Conservation (phyloP, 2,888 invertebrate genomes). For the Drepanosiphum platanoidis region DNA sequence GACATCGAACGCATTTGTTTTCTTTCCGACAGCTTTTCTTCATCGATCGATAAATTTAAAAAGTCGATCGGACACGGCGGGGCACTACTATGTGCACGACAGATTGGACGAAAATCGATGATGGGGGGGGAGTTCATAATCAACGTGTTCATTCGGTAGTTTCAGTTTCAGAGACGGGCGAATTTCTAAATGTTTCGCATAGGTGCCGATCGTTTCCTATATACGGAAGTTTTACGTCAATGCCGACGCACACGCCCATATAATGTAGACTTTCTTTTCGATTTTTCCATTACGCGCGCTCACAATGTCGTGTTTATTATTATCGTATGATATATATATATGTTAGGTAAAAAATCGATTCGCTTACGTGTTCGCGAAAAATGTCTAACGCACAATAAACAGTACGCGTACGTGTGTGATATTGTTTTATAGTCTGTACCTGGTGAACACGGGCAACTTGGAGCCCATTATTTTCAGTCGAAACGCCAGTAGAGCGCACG, state of each 20-base stretch:
- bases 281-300: conserved; percentile 10
- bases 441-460: conserved; percentile 93
- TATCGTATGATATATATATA: neutral
- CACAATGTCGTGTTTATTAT: neutral
- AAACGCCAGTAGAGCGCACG: conserved; percentile 81
- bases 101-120: conserved; percentile 8
- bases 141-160: neutral
- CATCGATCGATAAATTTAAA: neutral
- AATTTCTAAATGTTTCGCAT: conserved; percentile 8
- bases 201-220: conserved; percentile 1
- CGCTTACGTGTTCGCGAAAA: too few relatives aligned
- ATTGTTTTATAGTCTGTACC: conserved; percentile 68
- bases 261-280: conserved; percentile 22
- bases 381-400: too few relatives aligned
- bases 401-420: too few relatives aligned
- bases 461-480: conserved; percentile 96
- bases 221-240: conserved; percentile 27
- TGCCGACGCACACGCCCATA: conserved; percentile 25
- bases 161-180: neutral
- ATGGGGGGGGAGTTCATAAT: neutral
- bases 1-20: too few relatives aligned
- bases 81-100: neutral
- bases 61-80: neutral
- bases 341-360: conserved; percentile 11
- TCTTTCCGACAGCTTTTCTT: too few relatives aligned